Percentiles rank a stretch among this genome's conserved stretches.
These are phyloP conservation scores for Nipponacmea schrenckii DNA, from an alignment of 2,888 invertebrate genomes.

Conservation along the genomic window DNA sequence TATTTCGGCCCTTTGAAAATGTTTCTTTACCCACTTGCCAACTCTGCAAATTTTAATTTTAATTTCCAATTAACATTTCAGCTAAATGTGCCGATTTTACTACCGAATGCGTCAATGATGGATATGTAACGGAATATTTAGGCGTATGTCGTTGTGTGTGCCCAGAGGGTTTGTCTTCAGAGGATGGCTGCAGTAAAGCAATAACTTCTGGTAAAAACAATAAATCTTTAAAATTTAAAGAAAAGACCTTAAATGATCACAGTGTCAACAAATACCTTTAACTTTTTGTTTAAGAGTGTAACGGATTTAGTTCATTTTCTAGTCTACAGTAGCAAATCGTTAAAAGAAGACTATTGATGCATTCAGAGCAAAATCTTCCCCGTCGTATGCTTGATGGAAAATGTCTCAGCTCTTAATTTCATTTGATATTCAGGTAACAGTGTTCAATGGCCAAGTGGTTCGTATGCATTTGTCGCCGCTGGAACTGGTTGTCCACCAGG, in stretches of 20 bases:
- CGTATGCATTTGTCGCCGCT: constrained; percentile 9
- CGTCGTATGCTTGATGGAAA: too few species aligned
- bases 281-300: neutral
- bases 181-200: constrained; percentile 12
- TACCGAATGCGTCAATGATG: constrained; percentile 14
- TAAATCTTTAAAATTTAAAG: neutral
- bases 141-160: constrained; percentile 14
- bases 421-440: too few species aligned
- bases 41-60: too few species aligned
- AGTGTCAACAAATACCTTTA: neutral
- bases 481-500: constrained; percentile 3
- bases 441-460: constrained; percentile 7
- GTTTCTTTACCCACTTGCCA: too few species aligned
- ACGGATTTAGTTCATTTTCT: too few species aligned
- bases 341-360: too few species aligned
- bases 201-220: neutral
- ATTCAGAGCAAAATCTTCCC: too few species aligned
- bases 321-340: too few species aligned
- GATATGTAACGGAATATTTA: constrained; percentile 10
- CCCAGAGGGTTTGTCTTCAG: constrained; percentile 13
- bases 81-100: constrained; percentile 4
- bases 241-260: too few species aligned
- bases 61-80: too few species aligned
- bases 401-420: too few species aligned
- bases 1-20: too few species aligned